Conservation (phyloP, 2,797 vertebrate genomes). For the Poecile montanus region DNA sequence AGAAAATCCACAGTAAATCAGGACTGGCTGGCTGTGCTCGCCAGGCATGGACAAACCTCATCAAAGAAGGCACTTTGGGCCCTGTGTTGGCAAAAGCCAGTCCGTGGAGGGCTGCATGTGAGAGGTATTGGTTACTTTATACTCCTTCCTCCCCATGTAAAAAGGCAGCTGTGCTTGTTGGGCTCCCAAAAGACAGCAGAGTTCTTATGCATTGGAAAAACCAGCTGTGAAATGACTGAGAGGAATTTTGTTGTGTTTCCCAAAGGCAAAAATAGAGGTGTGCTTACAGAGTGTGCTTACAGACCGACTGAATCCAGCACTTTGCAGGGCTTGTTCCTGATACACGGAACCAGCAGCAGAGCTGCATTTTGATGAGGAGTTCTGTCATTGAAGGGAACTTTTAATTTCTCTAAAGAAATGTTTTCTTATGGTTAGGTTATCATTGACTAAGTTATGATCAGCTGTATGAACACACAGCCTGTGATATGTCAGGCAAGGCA, state of each 20-base stretch:
- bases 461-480: neutral
- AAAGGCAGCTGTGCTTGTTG: neutral
- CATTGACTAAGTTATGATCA: neutral
- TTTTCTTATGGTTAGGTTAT: neutral
- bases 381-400: neutral
- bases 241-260: neutral
- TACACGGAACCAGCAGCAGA: neutral
- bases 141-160: neutral
- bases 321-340: neutral
- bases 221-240: constrained; percentile 1
- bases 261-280: neutral
- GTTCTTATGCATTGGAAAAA: constrained; percentile 6
- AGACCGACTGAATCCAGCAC: neutral
- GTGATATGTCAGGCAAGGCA: neutral
- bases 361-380: neutral
- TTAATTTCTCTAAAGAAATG: neutral
- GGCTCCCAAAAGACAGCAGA: neutral
- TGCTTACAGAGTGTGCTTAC: neutral
- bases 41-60: neutral
- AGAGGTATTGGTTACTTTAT: neutral
- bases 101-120: neutral
- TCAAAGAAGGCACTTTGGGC: neutral
- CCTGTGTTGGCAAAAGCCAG: neutral
- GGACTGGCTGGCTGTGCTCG: neutral
- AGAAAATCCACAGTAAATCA: neutral